Base-by-base conservation (phyloP, 2,797 vertebrate species). In the Sebastiscus tertius region DNA sequence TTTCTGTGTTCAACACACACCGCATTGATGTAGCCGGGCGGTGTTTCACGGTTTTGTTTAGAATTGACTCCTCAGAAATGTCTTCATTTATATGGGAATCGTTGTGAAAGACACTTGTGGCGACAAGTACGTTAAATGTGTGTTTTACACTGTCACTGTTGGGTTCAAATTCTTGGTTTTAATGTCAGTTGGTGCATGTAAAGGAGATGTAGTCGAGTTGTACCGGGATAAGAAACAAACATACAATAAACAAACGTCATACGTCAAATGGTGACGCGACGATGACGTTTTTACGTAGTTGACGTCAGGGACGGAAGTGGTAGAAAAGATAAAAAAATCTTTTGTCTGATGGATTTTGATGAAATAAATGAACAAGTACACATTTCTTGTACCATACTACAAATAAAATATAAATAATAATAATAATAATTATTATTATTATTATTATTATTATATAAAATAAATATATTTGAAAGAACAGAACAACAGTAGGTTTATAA, bases 211-310 rank as follows among this genome's bases (percentile, higher is more conserved):
- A 8, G n/a, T 8, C 8, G 13, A 1, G 2, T 10, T 7, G 1
- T 4, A 8, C 33, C 78, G 71, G 77, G 22, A 64, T 4, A 0
- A 54, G 9, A 42, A 59, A 9, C 18, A 12, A 2, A 1, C 1
- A 0, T 4, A 2, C 6, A 71, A 42, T 64, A n/a, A 80, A 39
- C 67, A 0, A 10, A 27, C 70, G 75, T 12, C 34, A 3, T 0
- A 2, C 22, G 56, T 89, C 84, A 92, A 77, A 5, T 84, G 64
- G 24, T 36, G 4, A 52, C 3, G 56, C 4, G 6, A 1, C 8
- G 18, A 36, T 72, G 84, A 89, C 83, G 88, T 61, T 20, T n/a
- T n/a, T 59, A 85, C 72, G 81, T 77, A 5, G 16, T 11, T 1
- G 3, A 71, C 24, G 22, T 34, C 6, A 1, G 3, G 42, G 13